Evolutionary conservation across 2,797 vertebrate genomes (phyloP).

Genomic region (Sparidentex hasta): DNA sequence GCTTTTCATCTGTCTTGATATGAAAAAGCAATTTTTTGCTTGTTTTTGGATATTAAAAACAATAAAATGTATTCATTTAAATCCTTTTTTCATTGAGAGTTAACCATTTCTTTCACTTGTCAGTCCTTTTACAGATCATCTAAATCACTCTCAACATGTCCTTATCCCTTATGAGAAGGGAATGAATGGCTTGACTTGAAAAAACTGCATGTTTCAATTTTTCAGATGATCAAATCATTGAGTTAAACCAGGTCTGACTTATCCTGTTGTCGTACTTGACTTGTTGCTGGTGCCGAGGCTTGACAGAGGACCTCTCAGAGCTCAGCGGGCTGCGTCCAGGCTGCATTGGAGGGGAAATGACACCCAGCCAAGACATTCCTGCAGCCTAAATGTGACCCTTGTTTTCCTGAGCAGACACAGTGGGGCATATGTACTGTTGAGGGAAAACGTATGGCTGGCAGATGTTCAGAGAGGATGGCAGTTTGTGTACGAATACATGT

Average conservation of each 20-base stretch:
- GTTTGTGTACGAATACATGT: conserved; percentile 2
- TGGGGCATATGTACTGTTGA: conserved; percentile 47
- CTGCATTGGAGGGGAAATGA: conserved; percentile 70
- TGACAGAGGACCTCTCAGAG: conserved; percentile 34
- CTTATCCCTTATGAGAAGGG: not conserved
- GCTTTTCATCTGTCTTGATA: too few relatives aligned
- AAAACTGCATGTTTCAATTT: not conserved
- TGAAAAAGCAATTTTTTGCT: too few relatives aligned
- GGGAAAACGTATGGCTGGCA: conserved; percentile 63
- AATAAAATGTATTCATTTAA: too few relatives aligned
- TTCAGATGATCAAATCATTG: not conserved
- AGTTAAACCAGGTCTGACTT: not conserved
- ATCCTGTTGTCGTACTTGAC: not conserved
- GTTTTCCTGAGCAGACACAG: conserved; percentile 69
- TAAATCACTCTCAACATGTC: not conserved
- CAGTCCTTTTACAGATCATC: not conserved
- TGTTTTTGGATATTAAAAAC: too few relatives aligned
- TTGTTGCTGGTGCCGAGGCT: conserved; percentile 3
- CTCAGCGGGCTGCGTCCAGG: conserved; percentile 38
- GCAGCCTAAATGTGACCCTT: conserved; percentile 80
- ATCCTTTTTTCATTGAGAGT: not conserved
- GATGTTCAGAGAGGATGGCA: conserved; percentile 59
- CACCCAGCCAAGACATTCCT: conserved; percentile 79
- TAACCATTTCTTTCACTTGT: not conserved
- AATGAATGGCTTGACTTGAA: not conserved